A percentile compares a stretch with the other conserved stretches of the same genome.
Evolutionary conservation across 2,888 invertebrate genomes (phyloP).

Genomic region (Trachelus troglodyta): DNA sequence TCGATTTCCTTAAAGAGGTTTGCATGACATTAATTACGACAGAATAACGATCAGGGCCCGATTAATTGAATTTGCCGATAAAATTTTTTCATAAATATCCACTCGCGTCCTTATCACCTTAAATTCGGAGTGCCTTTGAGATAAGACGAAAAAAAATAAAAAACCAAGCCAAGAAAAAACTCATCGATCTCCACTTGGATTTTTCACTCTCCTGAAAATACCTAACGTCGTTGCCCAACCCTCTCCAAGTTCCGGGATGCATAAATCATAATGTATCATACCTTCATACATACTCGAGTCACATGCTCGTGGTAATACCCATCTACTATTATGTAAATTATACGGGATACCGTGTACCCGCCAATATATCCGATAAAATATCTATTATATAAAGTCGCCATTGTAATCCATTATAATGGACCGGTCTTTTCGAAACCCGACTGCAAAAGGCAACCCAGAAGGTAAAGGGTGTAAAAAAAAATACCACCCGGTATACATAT

Average conservation of each 20-base stretch:
- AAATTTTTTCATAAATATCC: neutral
- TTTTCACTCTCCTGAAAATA: neutral
- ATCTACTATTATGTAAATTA: slow-evolving; percentile 52
- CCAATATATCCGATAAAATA: slow-evolving; percentile 47
- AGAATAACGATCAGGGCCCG: slow-evolving; percentile 30
- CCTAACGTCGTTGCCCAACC: neutral
- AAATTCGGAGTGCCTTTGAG: neutral
- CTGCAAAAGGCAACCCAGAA: slow-evolving; percentile 15
- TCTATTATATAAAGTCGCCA: slow-evolving; percentile 42
- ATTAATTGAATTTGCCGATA: slow-evolving; percentile 1
- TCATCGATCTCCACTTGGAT: neutral
- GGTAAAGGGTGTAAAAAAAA: slow-evolving; percentile 24
- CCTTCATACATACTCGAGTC: slow-evolving; percentile 30
- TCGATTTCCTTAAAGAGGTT: slow-evolving; percentile 20
- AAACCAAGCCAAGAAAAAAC: neutral
- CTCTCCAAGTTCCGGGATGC: neutral
- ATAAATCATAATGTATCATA: slow-evolving; percentile 12
- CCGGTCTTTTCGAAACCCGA: slow-evolving; percentile 24
- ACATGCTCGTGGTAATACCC: slow-evolving; percentile 27
- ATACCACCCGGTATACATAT: neutral
- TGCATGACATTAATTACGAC: slow-evolving; percentile 25
- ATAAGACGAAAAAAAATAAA: neutral
- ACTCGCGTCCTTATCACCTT: neutral
- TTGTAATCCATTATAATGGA: slow-evolving; percentile 32
- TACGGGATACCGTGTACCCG: slow-evolving; percentile 21